These are phyloP conservation scores for Lasioglossum villosulum DNA, from an alignment of 2,888 invertebrate species.

Conservation along the genomic window DNA sequence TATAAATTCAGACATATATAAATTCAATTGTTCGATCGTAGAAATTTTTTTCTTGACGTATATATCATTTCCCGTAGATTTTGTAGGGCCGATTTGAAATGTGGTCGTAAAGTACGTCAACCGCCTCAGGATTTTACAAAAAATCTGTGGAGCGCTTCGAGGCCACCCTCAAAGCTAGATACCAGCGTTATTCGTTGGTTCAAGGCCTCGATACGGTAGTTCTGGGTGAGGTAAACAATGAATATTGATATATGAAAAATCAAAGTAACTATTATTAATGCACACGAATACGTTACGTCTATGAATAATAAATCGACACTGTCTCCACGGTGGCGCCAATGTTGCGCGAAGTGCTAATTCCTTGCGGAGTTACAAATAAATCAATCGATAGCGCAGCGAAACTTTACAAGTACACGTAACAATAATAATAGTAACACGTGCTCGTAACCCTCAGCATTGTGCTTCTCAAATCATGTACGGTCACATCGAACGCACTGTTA, in stretches of 20 bases:
- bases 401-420: background rate
- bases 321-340: background rate
- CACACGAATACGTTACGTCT: background rate
- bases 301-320: background rate
- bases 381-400: background rate
- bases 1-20: no score
- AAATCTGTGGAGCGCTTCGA: background rate
- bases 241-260: background rate
- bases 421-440: background rate
- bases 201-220: background rate
- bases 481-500: accelerated
- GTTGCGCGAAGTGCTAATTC: background rate
- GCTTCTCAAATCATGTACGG: background rate
- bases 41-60: no score
- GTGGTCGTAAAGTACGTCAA: background rate
- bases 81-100: background rate
- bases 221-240: background rate
- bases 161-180: background rate
- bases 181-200: background rate
- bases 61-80: no score
- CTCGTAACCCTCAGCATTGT: background rate
- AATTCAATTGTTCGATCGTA: no score
- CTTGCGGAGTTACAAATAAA: background rate
- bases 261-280: background rate
- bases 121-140: background rate